Conservation (phyloP, 2,113 vertebrate genomes). For the Sterna hirundo region DNA sequence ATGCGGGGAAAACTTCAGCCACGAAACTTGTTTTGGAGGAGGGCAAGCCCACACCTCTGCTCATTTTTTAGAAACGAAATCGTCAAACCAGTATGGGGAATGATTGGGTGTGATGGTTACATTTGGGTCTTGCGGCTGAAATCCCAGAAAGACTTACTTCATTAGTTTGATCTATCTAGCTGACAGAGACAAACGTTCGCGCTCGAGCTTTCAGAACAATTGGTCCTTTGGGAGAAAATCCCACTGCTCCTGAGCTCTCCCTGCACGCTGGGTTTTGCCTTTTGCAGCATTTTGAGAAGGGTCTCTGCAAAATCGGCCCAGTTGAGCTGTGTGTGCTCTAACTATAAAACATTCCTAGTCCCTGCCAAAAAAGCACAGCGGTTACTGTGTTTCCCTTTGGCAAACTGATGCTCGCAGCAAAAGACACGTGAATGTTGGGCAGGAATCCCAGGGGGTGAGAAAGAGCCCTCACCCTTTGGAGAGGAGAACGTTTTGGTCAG, state of each 20-base stretch:
- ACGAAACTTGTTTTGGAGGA: background rate
- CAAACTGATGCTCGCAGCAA: background rate
- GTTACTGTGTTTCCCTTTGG: background rate
- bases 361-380: background rate
- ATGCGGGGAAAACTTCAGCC: background rate
- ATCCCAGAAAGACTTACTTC: background rate
- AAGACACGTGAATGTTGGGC: background rate
- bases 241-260: background rate
- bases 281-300: background rate
- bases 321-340: background rate
- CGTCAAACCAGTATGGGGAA: background rate
- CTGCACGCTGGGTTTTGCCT: fast-evolving
- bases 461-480: fast-evolving
- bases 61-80: background rate
- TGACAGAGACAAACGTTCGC: background rate
- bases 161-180: background rate
- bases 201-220: background rate
- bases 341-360: background rate
- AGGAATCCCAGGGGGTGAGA: background rate
- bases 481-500: background rate
- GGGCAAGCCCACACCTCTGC: background rate
- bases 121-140: background rate
- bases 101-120: background rate
- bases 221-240: background rate
- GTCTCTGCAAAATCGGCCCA: fast-evolving